Percentiles rank a stretch among this genome's conserved stretches.
phyloP scores from a whole-genome alignment of 2,888 invertebrate species.

The Hypena proboscidalis region DNA sequence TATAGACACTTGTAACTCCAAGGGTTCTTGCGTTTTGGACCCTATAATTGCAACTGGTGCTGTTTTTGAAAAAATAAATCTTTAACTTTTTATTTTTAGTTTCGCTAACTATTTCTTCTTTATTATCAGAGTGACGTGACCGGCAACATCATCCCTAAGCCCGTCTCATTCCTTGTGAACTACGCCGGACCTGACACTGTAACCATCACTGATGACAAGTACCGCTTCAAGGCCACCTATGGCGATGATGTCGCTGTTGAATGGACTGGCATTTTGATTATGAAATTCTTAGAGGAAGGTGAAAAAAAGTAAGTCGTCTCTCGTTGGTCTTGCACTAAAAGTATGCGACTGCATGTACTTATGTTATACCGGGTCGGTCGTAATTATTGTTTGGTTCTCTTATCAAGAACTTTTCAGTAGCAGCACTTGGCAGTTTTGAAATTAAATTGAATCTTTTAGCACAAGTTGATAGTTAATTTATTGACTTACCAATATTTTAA shows the following conservation, averaged over 20 bases:
- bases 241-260: slow-evolving; percentile 72
- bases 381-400: too few relatives aligned
- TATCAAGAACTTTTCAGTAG: too few relatives aligned
- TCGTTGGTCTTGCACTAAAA: too few relatives aligned
- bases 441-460: too few relatives aligned
- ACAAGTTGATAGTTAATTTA: too few relatives aligned
- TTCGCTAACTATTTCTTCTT: neutral
- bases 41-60: too few relatives aligned
- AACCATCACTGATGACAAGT: slow-evolving; percentile 61
- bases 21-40: too few relatives aligned
- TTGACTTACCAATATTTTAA: too few relatives aligned
- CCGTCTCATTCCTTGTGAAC: slow-evolving; percentile 52
- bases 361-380: too few relatives aligned
- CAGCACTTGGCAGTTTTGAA: too few relatives aligned
- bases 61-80: neutral
- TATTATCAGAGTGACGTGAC: slow-evolving; percentile 57
- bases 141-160: slow-evolving; percentile 68
- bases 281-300: slow-evolving; percentile 57
- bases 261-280: slow-evolving; percentile 68
- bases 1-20: too few relatives aligned
- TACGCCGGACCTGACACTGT: slow-evolving; percentile 53
- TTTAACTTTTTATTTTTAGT: neutral
- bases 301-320: slow-evolving; percentile 70
- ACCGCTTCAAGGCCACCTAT: slow-evolving; percentile 72
- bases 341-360: too few relatives aligned